A percentile compares a stretch with the other conserved stretches of the same genome.
These are phyloP conservation scores for Perodicticus potto DNA, from an alignment of 2,797 vertebrate species.

Conservation along the genomic window DNA sequence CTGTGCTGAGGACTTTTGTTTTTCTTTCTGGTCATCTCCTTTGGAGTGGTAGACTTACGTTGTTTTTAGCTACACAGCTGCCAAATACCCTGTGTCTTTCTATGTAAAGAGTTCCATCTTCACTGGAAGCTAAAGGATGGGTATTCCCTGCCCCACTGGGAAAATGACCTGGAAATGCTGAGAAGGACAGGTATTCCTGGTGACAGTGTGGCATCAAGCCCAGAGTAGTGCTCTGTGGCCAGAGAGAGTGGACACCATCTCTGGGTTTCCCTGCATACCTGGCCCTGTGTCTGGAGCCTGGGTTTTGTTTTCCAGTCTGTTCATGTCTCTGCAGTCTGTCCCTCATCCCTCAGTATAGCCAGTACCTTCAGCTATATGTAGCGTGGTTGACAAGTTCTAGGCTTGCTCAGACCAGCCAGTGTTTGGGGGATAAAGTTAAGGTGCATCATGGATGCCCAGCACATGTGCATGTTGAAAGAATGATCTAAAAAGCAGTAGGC, in stretches of 20 bases:
- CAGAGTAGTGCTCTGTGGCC: neutral
- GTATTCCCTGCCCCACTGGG: neutral
- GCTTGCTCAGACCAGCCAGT: neutral
- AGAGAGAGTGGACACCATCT: fast-evolving
- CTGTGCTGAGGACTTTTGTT: too few relatives aligned
- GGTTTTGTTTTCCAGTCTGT: neutral
- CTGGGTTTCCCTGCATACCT: neutral
- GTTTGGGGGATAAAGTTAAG: neutral
- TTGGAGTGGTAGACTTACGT: neutral
- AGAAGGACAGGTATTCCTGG: neutral
- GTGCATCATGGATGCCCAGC: neutral
- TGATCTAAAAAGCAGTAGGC: neutral
- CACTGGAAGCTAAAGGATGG: neutral
- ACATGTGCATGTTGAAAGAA: neutral
- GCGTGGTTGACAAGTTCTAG: neutral
- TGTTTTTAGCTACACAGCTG: neutral
- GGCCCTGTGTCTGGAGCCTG: neutral
- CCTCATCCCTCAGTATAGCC: neutral
- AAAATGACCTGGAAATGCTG: neutral
- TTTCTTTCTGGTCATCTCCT: neutral
- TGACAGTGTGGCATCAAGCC: neutral
- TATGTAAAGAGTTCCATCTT: neutral
- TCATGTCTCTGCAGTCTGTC: neutral
- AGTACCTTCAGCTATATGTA: neutral
- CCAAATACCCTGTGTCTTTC: neutral